Evolutionary conservation across 2,113 vertebrate species (phyloP), one percentile per base, ranked within the genome.

Genomic region (Lycaon pictus): DNA sequence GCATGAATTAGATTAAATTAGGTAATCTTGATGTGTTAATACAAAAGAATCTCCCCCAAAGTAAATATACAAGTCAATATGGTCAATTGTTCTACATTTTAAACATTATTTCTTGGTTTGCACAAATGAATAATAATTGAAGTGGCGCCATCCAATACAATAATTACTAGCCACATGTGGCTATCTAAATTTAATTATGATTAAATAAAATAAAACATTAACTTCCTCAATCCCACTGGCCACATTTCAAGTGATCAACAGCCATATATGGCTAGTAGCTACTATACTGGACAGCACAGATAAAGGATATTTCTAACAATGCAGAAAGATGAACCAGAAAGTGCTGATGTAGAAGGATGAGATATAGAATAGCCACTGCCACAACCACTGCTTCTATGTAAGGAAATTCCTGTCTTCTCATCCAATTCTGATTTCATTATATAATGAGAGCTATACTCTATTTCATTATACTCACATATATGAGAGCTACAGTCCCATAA

Each of bases 361-460:
- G 6, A 63, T 29, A 43, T 1, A 83, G 53, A 93, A 53, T 15
- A 94, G 51, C 51, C 60, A 69, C 25, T 58, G 56, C 53, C 37
- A 56, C 13, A 85, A 94, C 17, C 29, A 62, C 19, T 17, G 8
- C 55, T 97, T 96, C 43, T 88, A 51, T 83, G 97, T 94, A 92
- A 88, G 93, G 74, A 95, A 94, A 97, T 79, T 32, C 51, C 19
- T 3, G 20, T 43, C 32, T 95, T 77, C 27, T 60, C 53, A 85
- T 95, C 55, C 88, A 96, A 74, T 2, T 17, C 25, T 97, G 60
- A 97, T 67, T 90, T 97, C 89, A 83, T 56, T 67, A 60, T 17
- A 65, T 55, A 82, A 86, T 56, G 48, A 72, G 43, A 93, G n/a
- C 48, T 72, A 37, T 48, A 74, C 12, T 82, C 62, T 32, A 97